phyloP scores from a whole-genome alignment of 2,888 invertebrate genomes.

The Tanaodytes sp. region DNA sequence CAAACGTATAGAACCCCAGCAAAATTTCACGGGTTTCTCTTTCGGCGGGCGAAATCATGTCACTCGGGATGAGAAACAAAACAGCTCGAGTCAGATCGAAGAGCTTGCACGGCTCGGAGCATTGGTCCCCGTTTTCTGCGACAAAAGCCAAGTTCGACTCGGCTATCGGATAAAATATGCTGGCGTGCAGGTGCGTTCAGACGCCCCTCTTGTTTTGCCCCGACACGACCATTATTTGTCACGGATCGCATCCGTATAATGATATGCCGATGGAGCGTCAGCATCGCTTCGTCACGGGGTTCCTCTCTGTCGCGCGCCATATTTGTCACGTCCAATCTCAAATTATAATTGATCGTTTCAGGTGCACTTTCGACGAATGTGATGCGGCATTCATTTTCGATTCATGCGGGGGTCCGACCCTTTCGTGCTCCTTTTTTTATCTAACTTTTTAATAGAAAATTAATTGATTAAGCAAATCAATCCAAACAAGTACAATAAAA shows the following conservation, averaged over 20 bases:
- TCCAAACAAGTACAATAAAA: no score
- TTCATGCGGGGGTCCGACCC: conserved; percentile 37
- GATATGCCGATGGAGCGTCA: conserved; percentile 62
- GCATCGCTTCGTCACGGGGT: conserved; percentile 57
- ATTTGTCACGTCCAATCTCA: conserved; percentile 50
- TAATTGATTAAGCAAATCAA: conserved; percentile 38
- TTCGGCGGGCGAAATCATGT: conserved; percentile 10
- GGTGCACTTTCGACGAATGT: conserved; percentile 42
- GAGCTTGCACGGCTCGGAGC: conserved; percentile 33
- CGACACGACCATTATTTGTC: conserved; percentile 59
- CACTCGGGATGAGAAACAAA: conserved; percentile 18
- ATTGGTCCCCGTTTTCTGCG: conserved; percentile 27
- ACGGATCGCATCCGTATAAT: conserved; percentile 66
- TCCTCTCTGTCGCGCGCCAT: conserved; percentile 26
- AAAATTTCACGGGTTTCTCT: background rate
- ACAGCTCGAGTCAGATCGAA: conserved; percentile 21
- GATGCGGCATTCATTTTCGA: conserved; percentile 34
- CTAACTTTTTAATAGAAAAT: conserved; percentile 14
- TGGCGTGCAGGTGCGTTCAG: conserved; percentile 45
- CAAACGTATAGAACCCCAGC: background rate
- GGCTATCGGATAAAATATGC: conserved; percentile 52
- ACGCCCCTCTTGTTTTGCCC: conserved; percentile 47
- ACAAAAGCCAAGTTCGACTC: conserved; percentile 42
- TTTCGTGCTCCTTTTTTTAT: conserved; percentile 10
- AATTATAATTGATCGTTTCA: conserved; percentile 50